These are phyloP conservation scores for Aplidium turbinatum DNA, from an alignment of 23 tunicate species.

Conservation along the genomic window DNA sequence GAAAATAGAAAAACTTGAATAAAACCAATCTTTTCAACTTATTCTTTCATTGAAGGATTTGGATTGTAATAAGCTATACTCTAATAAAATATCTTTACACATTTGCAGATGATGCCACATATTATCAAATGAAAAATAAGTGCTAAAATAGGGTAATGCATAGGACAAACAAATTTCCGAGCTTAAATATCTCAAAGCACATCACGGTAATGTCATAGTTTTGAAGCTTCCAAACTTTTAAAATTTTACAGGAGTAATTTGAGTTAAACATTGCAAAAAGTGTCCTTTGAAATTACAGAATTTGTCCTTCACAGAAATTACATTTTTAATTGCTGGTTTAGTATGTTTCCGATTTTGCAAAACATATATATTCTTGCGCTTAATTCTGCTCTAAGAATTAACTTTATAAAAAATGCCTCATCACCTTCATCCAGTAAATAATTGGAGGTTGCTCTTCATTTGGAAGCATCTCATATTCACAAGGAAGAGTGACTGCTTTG, in stretches of 20 bases:
- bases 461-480: conserved; percentile 22
- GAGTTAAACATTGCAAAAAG: neutral
- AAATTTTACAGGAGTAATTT: neutral
- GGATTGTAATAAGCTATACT: no score
- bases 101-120: no score
- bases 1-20: neutral
- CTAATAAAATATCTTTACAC: no score
- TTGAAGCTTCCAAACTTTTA: neutral
- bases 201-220: no score
- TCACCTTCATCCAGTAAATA: conserved; percentile 75
- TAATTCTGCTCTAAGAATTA: neutral
- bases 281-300: no score
- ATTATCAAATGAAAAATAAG: no score
- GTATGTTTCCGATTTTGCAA: neutral
- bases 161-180: no score
- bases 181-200: no score
- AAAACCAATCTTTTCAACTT: no score
- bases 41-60: no score
- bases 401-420: neutral
- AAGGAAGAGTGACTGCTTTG: conserved; percentile 32
- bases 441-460: conserved; percentile 47
- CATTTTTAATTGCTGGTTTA: neutral
- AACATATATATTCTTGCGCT: neutral
- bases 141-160: no score
- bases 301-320: no score